phyloP scores from a whole-genome alignment of 2,113 vertebrate genomes.

The Solea senegalensis region DNA sequence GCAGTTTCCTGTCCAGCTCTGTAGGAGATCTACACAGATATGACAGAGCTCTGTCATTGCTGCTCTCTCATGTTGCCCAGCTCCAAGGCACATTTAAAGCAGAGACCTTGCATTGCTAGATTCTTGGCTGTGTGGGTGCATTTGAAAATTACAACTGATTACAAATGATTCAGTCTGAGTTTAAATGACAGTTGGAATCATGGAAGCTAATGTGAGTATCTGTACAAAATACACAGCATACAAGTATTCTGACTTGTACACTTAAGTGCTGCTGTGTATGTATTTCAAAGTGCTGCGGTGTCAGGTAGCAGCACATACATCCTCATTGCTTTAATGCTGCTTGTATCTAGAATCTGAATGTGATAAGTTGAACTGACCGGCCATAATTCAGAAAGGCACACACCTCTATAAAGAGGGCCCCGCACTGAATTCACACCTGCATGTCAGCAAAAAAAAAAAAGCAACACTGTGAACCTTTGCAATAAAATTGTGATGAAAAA shows the following conservation, averaged over 20 bases:
- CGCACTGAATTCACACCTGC: neutral
- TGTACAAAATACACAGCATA: too few relatives aligned
- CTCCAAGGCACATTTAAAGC: conserved; percentile 18
- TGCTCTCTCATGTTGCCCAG: conserved; percentile 50
- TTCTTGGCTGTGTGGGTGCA: neutral
- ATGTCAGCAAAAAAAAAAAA: neutral
- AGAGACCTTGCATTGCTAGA: neutral
- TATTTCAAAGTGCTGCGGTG: neutral
- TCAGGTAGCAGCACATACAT: neutral
- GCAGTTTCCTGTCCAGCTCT: conserved; percentile 41
- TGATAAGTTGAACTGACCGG: neutral
- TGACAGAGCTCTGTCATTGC: conserved; percentile 46
- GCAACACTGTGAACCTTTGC: neutral
- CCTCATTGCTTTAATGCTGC: neutral
- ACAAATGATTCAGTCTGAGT: too few relatives aligned
- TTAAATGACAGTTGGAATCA: too few relatives aligned
- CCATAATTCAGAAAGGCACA: neutral
- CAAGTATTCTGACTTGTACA: too few relatives aligned
- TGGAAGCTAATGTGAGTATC: too few relatives aligned
- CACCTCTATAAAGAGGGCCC: neutral
- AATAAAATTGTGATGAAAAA: neutral
- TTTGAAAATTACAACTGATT: neutral
- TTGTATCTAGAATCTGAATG: neutral
- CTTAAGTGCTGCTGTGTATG: neutral
- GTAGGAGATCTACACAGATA: conserved; percentile 31